These are phyloP conservation scores for Lepilemur ruficaudatus DNA, from an alignment of 2,797 vertebrate genomes.

Conservation along the genomic window DNA sequence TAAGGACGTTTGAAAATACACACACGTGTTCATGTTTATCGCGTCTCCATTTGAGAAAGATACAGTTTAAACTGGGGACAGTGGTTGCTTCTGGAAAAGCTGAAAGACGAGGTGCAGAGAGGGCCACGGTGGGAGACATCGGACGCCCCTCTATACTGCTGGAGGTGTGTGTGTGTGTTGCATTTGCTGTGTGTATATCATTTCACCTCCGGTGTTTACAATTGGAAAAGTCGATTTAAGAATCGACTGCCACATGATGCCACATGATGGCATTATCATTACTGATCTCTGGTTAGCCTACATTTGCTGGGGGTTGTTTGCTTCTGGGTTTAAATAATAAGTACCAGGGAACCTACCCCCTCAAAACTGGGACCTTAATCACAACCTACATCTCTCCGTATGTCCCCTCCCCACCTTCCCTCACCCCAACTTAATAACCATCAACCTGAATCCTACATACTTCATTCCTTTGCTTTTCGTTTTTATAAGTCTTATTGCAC, in stretches of 20 bases:
- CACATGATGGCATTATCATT: neutral
- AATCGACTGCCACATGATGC: too few relatives aligned
- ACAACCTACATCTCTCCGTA: neutral
- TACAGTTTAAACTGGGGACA: neutral
- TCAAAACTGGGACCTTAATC: neutral
- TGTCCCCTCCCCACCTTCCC: accelerated
- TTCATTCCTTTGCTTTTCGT: neutral
- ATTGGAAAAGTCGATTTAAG: neutral
- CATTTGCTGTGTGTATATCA: too few relatives aligned
- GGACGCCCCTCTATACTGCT: neutral
- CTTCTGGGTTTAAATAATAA: neutral
- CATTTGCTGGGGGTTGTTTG: neutral
- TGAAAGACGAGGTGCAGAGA: neutral
- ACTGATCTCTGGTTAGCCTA: neutral
- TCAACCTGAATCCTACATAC: neutral
- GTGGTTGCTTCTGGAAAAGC: neutral
- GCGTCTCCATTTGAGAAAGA: neutral
- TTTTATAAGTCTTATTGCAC: neutral
- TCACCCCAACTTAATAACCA: neutral
- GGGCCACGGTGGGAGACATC: neutral
- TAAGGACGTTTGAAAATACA: neutral
- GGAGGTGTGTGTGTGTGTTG: neutral
- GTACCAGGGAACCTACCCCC: neutral
- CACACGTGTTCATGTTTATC: accelerated
- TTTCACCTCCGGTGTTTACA: neutral